Evolutionary conservation across 2,113 vertebrate genomes (phyloP), one percentile per base, ranked within the genome.

Genomic region (Anarrhichthys ocellatus): DNA sequence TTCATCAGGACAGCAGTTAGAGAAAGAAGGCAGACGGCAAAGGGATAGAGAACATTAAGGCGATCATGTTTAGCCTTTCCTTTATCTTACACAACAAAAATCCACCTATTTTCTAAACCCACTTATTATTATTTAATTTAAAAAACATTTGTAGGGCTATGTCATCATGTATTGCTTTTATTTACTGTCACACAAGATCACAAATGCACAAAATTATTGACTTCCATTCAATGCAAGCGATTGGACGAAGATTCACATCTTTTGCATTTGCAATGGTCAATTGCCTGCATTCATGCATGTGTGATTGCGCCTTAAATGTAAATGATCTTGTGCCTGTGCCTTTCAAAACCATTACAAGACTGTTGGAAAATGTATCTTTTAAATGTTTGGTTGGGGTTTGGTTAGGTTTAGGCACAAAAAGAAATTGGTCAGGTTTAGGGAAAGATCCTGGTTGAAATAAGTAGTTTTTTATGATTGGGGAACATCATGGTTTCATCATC

Each of bases 1-100:
- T 88, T 85, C 68, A 88, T 72, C 73, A 73, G 36, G 54, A 29
- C 80, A 81, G 64, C 44, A 46, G 54, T 68, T 22, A 32, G 48
- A 75, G n/a, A 69, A 78, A 61, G 34, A 73, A 61, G 44, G 42
- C 27, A 48, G 70, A 74, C 20, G 52, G 76, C 48, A 65, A 89
- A 89, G 50, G 81, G 76, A 34, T 70, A 62, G 17, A 22, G 52
- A 83, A 64, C 73, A 78, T 78, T 48, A 74, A 61, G 11, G 44
- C 50, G 56, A 58, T 58, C 76, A 36, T 29, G 44, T 50, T 84
- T 2, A 59, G 27, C 20, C 29, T 59, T 81, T 80, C 0, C 20
- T 32, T 73, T 70, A 63, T 65, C 58, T 65, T 36, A 1, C 42
- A 34, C 34, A 34, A 34, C 38, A 9, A 52, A 61, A 20, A 36